A percentile compares a stretch with the other conserved stretches of the same genome.
phyloP scores from a whole-genome alignment of 2,888 invertebrate genomes.

The Megastigmus dorsalis region DNA sequence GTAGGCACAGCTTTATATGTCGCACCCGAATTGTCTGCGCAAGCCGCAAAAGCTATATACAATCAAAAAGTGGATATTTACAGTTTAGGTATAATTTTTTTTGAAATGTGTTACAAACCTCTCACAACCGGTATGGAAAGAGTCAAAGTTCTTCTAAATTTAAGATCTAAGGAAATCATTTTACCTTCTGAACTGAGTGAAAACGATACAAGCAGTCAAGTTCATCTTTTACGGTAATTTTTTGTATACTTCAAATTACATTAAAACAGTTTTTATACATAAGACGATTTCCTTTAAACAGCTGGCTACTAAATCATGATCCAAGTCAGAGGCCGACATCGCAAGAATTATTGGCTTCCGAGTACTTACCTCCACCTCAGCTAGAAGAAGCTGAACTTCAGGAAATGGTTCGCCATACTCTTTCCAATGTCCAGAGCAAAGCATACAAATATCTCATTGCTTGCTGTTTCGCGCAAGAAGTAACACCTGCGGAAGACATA shows the following conservation, averaged over 20 bases:
- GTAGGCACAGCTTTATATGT: conserved; percentile 97
- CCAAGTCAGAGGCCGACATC: conserved; percentile 89
- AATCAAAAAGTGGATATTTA: conserved; percentile 89
- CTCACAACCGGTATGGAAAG: conserved; percentile 93
- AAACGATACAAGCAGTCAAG: conserved; percentile 78
- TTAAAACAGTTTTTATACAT: conserved; percentile 21
- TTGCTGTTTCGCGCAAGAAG: conserved; percentile 78
- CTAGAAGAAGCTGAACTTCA: conserved; percentile 91
- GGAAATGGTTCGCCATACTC: conserved; percentile 87
- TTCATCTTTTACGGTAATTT: conserved; percentile 79
- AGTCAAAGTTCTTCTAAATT: conserved; percentile 82
- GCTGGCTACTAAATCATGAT: conserved; percentile 91
- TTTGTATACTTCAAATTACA: not conserved
- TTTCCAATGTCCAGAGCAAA: conserved; percentile 87
- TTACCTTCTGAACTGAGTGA: conserved; percentile 83
- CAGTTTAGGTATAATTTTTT: conserved; percentile 91
- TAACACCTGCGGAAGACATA: conserved; percentile 83
- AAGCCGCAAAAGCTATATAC: conserved; percentile 83
- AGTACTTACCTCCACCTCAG: conserved; percentile 88
- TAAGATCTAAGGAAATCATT: conserved; percentile 82
- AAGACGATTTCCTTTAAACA: conserved; percentile 59
- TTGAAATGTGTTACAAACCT: conserved; percentile 95
- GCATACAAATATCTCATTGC: conserved; percentile 83
- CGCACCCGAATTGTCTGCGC: conserved; percentile 90
- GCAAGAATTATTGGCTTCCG: conserved; percentile 87